These are phyloP conservation scores for Mormyrus proboscirostris DNA, from an alignment of 2,797 vertebrate genomes.

Conservation along the genomic window DNA sequence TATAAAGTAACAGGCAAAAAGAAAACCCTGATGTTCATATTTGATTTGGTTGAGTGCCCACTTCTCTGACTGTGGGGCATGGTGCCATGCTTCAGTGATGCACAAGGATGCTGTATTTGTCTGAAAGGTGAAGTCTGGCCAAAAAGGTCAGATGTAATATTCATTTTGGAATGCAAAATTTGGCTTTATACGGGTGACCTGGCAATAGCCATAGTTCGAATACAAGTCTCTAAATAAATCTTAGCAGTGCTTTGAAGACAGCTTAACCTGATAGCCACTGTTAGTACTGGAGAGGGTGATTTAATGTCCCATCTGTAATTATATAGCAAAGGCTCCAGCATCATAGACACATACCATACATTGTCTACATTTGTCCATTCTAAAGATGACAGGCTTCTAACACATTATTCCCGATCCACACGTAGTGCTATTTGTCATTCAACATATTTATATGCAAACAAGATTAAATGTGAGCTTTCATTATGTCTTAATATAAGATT, in stretches of 20 bases:
- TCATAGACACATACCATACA: background rate
- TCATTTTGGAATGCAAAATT: background rate
- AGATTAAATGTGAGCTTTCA: background rate
- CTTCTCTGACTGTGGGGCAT: slow-evolving; percentile 6
- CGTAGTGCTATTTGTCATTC: background rate
- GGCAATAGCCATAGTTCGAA: background rate
- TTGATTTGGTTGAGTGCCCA: background rate
- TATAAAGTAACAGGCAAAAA: slow-evolving; percentile 24
- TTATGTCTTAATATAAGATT: background rate
- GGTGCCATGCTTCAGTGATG: background rate
- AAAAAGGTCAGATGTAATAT: background rate
- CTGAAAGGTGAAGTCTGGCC: background rate
- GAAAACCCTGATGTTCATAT: slow-evolving; percentile 20
- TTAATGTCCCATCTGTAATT: background rate
- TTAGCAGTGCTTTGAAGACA: background rate
- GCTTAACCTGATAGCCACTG: background rate
- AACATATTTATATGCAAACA: background rate
- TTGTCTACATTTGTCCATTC: background rate
- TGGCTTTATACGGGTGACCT: background rate
- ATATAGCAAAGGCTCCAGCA: no score
- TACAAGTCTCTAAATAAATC: background rate
- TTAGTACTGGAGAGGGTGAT: background rate
- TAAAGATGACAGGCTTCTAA: background rate
- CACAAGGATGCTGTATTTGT: background rate
- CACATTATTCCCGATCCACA: background rate